Evolutionary conservation across 2,797 vertebrate genomes (phyloP), one percentile per base, ranked within the genome.

Genomic region (Furcifer pardalis): DNA sequence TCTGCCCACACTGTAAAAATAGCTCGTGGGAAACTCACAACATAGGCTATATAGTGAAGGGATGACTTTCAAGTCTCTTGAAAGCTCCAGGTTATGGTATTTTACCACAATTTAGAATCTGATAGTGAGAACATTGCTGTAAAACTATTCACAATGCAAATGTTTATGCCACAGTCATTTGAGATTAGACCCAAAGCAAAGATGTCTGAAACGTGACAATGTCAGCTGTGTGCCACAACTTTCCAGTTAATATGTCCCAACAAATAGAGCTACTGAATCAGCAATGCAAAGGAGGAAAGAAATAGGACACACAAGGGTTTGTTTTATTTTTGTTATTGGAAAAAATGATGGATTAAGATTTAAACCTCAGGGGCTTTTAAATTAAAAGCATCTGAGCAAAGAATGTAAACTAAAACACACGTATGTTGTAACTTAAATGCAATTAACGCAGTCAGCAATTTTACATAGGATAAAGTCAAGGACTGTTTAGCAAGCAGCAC

Each of bases 341-440:
- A 89, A 68, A 89, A 68, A 12, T 30, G 42, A 76, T 83, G 44
- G 49, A 73, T 62, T 77, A 59, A 83, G 78, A 88, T 85, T 89
- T 82, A 80, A 90, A 92, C 89, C 86, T 92, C 88, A 81, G 77
- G 9, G 65, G 72, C 73, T 85, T 90, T 86, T 89, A 91, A 91
- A 91, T 93, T 69, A 91, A 74, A 91, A 89, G 86, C 87, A 90
- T 88, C 91, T 91, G 85, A 74, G 21, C 23, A 66, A 90, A 86
- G 82, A 84, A 88, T 30, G 6, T 84, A 74, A 76, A 84, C 77
- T 69, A 49, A 77, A 46, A 78, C 44, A 59, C 21, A 76, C 0
- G 0, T 37, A 37, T 81, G 85, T 62, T 87, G 60, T 60, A 79
- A 81, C 80, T 88, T 82, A 90, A 76, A 84, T 30, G 35, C 13